A percentile compares a stretch with the other conserved stretches of the same genome.
These are phyloP conservation scores for Oscheius sp. DNA, from an alignment of 2,888 invertebrate species.

Conservation along the genomic window DNA sequence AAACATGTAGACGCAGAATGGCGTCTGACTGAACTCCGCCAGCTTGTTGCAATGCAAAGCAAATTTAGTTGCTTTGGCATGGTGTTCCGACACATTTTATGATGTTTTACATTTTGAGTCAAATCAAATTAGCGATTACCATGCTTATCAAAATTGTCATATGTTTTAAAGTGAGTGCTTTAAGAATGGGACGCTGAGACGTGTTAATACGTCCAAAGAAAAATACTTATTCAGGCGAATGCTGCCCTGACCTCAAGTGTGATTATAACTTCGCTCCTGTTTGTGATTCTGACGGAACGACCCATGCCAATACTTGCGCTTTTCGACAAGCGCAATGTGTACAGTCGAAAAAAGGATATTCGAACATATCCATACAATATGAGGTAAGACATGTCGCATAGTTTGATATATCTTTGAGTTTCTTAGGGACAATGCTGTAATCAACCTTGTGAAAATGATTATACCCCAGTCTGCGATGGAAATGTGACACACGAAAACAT, in stretches of 20 bases:
- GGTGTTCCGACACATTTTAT: too few species aligned
- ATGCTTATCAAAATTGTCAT: too few species aligned
- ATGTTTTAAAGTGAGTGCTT: too few species aligned
- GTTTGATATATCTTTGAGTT: not conserved
- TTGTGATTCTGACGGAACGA: slow-evolving; percentile 56
- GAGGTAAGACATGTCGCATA: slow-evolving; percentile 30
- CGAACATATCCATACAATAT: slow-evolving; percentile 48
- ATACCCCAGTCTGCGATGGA: slow-evolving; percentile 64
- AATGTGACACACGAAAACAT: slow-evolving; percentile 46
- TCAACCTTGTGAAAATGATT: slow-evolving; percentile 50
- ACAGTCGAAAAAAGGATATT: slow-evolving; percentile 43
- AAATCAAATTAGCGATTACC: too few species aligned
- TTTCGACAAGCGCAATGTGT: slow-evolving; percentile 60
- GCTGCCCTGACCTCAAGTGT: slow-evolving; percentile 52
- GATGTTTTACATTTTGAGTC: too few species aligned
- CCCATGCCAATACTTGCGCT: slow-evolving; percentile 65
- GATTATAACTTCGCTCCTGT: slow-evolving; percentile 48
- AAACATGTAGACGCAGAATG: too few species aligned
- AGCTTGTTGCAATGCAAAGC: too few species aligned
- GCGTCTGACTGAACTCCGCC: too few species aligned
- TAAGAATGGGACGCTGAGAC: too few species aligned
- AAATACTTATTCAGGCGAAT: slow-evolving; percentile 51
- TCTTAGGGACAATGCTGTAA: slow-evolving; percentile 55
- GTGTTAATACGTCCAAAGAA: too few species aligned
- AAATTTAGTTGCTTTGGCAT: too few species aligned